These are phyloP conservation scores for Varanus salvator DNA, from an alignment of 2,113 vertebrate species.

Conservation along the genomic window DNA sequence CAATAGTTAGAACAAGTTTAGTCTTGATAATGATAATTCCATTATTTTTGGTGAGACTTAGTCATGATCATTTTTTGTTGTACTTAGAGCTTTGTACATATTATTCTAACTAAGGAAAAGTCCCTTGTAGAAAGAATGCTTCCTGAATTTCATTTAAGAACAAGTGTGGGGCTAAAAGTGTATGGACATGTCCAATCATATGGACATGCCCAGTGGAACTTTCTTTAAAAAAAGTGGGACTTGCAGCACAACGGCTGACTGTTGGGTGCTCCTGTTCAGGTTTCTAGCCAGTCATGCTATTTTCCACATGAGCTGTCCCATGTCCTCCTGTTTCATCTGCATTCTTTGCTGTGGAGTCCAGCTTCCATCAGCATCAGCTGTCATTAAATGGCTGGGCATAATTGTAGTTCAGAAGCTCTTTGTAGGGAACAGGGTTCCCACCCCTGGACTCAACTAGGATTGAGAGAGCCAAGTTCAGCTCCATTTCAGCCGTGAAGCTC, in stretches of 20 bases:
- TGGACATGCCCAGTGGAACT: not conserved
- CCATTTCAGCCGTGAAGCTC: not conserved
- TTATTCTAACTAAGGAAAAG: not conserved
- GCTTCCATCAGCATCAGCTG: not conserved
- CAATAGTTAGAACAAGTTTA: not conserved
- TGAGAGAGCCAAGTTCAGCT: not conserved
- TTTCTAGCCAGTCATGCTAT: not conserved
- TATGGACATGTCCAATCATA: not conserved
- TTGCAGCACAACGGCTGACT: not conserved
- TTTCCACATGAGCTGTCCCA: not conserved
- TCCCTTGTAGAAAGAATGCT: not conserved
- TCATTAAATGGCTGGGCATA: not conserved
- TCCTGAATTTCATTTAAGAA: not conserved
- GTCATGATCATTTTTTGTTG: not conserved
- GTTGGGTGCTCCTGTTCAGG: not conserved
- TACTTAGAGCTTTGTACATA: not conserved
- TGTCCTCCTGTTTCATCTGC: not conserved
- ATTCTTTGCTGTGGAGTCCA: not conserved
- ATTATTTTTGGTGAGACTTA: not conserved
- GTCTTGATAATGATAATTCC: not conserved
- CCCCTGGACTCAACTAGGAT: not conserved
- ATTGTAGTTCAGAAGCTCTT: not conserved
- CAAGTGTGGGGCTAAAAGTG: not conserved
- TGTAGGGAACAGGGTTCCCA: not conserved
- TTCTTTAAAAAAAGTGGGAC: too few species aligned